Conservation (phyloP, 2,113 vertebrate genomes). For the Sakesphorus luctuosus region DNA sequence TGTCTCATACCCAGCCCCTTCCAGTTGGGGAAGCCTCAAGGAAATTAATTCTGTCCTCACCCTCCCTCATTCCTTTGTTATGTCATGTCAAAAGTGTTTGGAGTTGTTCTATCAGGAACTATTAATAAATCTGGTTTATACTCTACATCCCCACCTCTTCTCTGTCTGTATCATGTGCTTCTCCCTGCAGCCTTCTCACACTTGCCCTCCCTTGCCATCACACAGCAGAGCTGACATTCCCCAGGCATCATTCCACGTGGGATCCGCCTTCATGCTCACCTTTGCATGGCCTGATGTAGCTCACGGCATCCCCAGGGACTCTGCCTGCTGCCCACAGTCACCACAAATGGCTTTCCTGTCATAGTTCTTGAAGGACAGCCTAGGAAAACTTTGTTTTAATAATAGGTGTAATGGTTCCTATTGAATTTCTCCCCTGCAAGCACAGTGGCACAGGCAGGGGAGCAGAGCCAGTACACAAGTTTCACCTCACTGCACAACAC, state of each 20-base stretch:
- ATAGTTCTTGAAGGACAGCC: background rate
- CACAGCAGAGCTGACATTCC: background rate
- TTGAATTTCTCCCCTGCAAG: background rate
- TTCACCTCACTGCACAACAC: background rate
- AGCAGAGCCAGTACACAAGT: background rate
- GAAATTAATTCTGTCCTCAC: background rate
- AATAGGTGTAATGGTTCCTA: background rate
- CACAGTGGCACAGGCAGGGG: background rate
- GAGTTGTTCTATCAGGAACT: background rate
- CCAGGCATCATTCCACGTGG: background rate
- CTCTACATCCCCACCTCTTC: background rate
- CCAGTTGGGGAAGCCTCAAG: background rate
- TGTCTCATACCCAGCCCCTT: background rate
- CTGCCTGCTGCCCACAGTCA: background rate
- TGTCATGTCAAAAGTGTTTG: background rate
- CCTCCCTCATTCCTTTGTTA: background rate
- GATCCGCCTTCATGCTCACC: background rate
- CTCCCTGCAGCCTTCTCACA: background rate
- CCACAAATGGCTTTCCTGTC: rapidly evolving
- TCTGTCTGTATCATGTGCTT: background rate
- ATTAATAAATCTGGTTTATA: conserved; percentile 60
- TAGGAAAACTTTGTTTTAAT: background rate
- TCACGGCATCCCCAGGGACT: background rate
- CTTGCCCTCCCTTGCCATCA: background rate
- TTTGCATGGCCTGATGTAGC: background rate